Evolutionary conservation across 1,140 invertebrate species (phyloP).

Genomic region (Drosophila kanapiae): DNA sequence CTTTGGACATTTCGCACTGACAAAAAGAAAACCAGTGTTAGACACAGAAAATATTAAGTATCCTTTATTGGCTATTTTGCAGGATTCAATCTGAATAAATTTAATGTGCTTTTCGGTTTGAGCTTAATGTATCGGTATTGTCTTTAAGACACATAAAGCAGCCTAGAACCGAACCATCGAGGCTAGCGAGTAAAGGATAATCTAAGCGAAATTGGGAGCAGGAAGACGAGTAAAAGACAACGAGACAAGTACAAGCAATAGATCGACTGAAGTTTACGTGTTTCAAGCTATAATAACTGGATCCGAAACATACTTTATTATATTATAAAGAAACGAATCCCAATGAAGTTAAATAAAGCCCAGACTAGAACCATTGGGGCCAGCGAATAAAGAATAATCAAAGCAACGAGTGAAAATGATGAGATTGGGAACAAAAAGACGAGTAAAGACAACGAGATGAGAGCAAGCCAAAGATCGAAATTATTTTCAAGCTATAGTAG

Average conservation of each 20-base stretch:
- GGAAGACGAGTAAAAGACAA: neutral
- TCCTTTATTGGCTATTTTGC: neutral
- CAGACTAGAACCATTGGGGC: too few species aligned
- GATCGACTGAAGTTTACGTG: too few species aligned
- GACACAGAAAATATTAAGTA: neutral
- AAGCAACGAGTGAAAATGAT: neutral
- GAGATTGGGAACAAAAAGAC: neutral
- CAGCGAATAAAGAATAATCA: too few species aligned
- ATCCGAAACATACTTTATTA: too few species aligned
- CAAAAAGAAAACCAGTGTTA: constrained; percentile 4
- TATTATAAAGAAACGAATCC: too few species aligned
- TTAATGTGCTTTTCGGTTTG: too few species aligned
- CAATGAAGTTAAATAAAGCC: too few species aligned
- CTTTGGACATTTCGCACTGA: constrained; percentile 7
- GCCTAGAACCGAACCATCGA: neutral
- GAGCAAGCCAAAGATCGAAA: neutral
- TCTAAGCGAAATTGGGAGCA: neutral
- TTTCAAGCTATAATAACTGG: too few species aligned
- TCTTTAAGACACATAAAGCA: too few species aligned
- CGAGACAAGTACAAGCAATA: neutral
- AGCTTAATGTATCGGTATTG: too few species aligned
- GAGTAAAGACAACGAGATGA: neutral
- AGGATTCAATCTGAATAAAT: neutral
- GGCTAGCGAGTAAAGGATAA: neutral
- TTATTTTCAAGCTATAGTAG: too few species aligned